Percentiles rank a stretch among this genome's conserved stretches.
Evolutionary conservation across 2,797 vertebrate genomes (phyloP).

Genomic region (Phataginus tetradactyla): DNA sequence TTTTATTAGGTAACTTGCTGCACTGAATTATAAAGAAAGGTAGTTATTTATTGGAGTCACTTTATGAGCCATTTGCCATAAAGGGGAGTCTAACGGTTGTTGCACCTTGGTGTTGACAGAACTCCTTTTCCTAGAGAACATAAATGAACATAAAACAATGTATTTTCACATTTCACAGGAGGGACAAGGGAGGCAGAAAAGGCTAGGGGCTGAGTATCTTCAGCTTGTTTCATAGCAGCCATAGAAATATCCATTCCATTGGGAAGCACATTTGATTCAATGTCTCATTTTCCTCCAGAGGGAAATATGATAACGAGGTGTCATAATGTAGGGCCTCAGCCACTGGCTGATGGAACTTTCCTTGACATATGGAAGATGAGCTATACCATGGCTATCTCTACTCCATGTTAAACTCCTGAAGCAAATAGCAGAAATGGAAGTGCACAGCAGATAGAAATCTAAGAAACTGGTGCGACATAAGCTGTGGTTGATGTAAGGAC

Average conservation of each 20-base stretch:
- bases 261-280: neutral
- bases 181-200: neutral
- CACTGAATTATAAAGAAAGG: neutral
- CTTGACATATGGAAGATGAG: neutral
- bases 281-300: neutral
- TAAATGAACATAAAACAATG: neutral
- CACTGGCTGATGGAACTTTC: neutral
- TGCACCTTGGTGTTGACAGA: neutral
- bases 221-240: neutral
- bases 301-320: neutral
- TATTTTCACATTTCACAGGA: neutral
- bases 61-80: conserved; percentile 41
- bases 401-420: neutral
- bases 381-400: neutral
- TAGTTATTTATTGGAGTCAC: conserved; percentile 25
- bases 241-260: neutral
- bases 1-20: conserved; percentile 47
- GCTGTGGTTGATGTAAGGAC: neutral
- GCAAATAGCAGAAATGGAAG: neutral
- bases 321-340: neutral
- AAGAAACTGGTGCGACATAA: neutral
- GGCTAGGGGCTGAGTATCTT: neutral
- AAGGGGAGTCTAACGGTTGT: neutral
- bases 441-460: neutral
- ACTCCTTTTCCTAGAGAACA: neutral